A percentile compares a stretch with the other conserved stretches of the same genome.
These are phyloP conservation scores for Cyphomyrmex costatus DNA, from an alignment of 1,140 invertebrate genomes.

Conservation along the genomic window DNA sequence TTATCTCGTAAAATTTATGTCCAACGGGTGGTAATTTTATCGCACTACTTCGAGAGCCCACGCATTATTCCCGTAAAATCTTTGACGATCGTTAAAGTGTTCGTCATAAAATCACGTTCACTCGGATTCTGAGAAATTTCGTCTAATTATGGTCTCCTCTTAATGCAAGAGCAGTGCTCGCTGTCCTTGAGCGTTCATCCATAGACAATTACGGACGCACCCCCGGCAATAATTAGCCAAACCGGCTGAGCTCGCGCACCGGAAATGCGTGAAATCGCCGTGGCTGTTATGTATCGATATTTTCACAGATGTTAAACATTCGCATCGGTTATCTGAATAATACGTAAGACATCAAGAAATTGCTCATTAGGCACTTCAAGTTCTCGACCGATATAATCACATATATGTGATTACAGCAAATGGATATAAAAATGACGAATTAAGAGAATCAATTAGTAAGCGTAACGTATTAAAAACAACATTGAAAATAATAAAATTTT, in stretches of 20 bases:
- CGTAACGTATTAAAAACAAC: not conserved
- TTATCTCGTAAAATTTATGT: conserved; percentile 61
- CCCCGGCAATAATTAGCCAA: conserved; percentile 49
- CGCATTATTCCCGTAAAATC: not conserved
- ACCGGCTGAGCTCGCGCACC: conserved; percentile 12
- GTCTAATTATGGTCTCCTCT: conserved; percentile 41
- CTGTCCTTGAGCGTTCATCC: conserved; percentile 56
- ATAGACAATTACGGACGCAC: conserved; percentile 55
- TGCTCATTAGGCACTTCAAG: not conserved
- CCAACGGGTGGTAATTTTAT: conserved; percentile 53
- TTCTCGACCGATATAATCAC: not conserved
- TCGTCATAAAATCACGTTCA: conserved; percentile 51
- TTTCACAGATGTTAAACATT: conserved; percentile 21
- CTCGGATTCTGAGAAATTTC: conserved; percentile 46
- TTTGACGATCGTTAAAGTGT: conserved; percentile 5
- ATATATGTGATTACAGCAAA: not conserved
- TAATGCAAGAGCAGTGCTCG: conserved; percentile 19
- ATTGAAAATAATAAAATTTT: not conserved
- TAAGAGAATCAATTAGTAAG: not conserved
- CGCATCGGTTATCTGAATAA: not conserved
- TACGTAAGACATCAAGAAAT: not conserved
- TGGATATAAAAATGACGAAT: not conserved
- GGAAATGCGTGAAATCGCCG: conserved; percentile 26
- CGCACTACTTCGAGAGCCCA: conserved; percentile 7
- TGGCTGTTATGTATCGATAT: conserved; percentile 18